A percentile compares a stretch with the other conserved stretches of the same genome.
Conservation (phyloP, 2,113 vertebrate species). For the Otocyon megalotis region DNA sequence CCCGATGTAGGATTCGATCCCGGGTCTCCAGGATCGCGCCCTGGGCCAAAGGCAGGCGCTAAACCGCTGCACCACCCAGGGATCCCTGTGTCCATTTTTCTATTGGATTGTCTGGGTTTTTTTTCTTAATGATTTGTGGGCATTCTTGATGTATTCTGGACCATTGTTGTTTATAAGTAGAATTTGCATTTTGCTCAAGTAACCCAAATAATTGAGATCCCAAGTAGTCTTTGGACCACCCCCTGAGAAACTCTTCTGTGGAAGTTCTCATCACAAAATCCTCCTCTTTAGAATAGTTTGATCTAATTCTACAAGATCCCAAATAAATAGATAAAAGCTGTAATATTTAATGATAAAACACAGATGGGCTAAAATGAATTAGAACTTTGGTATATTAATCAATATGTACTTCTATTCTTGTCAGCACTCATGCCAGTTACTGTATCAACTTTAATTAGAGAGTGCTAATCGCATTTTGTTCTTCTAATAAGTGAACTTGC, state of each 20-base stretch:
- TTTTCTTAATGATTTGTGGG: conserved; percentile 45
- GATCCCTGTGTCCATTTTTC: conserved; percentile 12
- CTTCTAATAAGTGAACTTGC: background rate
- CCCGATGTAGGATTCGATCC: too few species aligned
- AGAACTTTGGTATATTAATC: conserved; percentile 4
- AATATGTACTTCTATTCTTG: background rate
- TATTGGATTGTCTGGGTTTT: conserved; percentile 23
- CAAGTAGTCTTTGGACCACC: background rate
- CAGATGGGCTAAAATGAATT: background rate
- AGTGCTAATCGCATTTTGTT: background rate
- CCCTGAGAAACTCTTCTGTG: background rate
- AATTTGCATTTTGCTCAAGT: background rate
- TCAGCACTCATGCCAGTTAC: background rate
- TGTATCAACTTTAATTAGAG: background rate
- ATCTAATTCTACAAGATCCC: background rate
- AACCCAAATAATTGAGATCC: background rate
- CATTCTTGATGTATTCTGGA: conserved; percentile 26
- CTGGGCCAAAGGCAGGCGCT: too few species aligned
- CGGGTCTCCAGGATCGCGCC: too few species aligned
- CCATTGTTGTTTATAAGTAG: background rate
- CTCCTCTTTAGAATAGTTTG: conserved; percentile 19
- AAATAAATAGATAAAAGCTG: conserved; percentile 19
- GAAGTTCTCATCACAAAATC: background rate
- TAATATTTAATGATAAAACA: background rate
- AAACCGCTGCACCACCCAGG: too few species aligned